Evolutionary conservation across 2,113 vertebrate genomes (phyloP).

Genomic region (Tenrec ecaudatus): DNA sequence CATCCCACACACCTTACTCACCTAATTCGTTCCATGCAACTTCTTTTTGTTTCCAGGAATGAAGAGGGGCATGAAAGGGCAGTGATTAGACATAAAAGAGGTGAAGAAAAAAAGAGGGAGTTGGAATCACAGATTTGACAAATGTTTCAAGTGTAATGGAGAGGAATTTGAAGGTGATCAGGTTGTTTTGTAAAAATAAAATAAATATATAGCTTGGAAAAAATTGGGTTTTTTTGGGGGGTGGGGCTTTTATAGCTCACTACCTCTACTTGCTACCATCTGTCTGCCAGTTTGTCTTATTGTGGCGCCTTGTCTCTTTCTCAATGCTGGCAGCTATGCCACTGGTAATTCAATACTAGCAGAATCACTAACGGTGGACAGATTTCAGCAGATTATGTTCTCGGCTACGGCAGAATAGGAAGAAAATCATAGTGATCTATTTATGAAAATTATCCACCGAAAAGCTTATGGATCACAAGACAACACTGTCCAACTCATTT

Average conservation of each 20-base stretch:
- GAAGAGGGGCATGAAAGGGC: too few relatives aligned
- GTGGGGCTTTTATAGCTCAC: neutral
- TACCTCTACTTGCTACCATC: neutral
- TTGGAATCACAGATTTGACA: too few relatives aligned
- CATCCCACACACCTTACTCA: too few relatives aligned
- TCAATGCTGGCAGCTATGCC: neutral
- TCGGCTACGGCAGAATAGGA: neutral
- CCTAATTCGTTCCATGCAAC: too few relatives aligned
- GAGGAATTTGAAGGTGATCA: too few relatives aligned
- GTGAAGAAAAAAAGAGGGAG: too few relatives aligned
- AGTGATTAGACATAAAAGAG: too few relatives aligned
- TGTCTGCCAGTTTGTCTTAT: neutral
- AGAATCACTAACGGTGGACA: neutral
- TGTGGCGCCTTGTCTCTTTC: neutral
- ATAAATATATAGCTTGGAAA: too few relatives aligned
- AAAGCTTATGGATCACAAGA: neutral
- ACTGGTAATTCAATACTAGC: neutral
- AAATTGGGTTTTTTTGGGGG: too few relatives aligned
- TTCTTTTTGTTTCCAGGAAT: too few relatives aligned
- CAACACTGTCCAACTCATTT: neutral
- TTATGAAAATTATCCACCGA: neutral
- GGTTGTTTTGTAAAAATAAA: too few relatives aligned
- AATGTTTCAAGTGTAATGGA: too few relatives aligned
- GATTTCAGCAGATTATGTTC: neutral
- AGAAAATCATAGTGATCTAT: neutral